These are phyloP conservation scores for Orbicella faveolata DNA, from an alignment of 64 coral and sea anemone genomes.

Conservation along the genomic window DNA sequence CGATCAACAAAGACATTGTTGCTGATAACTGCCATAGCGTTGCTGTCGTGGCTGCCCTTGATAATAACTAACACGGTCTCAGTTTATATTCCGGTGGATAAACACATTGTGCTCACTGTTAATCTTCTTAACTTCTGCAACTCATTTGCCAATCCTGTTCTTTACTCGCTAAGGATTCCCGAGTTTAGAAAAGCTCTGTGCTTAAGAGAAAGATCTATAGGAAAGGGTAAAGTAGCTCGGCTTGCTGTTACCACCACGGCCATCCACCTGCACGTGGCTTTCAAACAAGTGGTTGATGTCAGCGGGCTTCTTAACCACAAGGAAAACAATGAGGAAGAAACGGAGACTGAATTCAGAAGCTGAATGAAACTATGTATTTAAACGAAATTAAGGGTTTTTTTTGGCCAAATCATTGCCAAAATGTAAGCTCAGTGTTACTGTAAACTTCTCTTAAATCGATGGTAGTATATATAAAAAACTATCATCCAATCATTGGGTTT, in stretches of 20 bases:
- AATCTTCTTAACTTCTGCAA: slow-evolving; percentile 30
- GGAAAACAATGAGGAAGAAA: background rate
- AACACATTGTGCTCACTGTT: background rate
- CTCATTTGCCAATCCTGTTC: slow-evolving; percentile 30
- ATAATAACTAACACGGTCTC: background rate
- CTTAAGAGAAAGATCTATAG: background rate
- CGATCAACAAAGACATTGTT: slow-evolving; percentile 16
- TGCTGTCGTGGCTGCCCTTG: slow-evolving; percentile 10
- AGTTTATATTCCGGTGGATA: slow-evolving; percentile 22
- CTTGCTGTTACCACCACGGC: slow-evolving; percentile 16
- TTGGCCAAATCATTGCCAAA: background rate
- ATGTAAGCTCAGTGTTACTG: background rate
- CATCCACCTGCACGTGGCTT: slow-evolving; percentile 14
- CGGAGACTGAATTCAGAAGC: background rate
- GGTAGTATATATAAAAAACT: too few relatives aligned
- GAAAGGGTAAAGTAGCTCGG: background rate
- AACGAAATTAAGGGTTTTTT: background rate
- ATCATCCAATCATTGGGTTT: too few relatives aligned
- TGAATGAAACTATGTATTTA: background rate
- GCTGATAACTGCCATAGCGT: background rate
- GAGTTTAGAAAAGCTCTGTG: slow-evolving; percentile 29
- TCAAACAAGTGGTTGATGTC: slow-evolving; percentile 9
- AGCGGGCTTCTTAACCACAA: background rate
- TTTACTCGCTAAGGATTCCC: slow-evolving; percentile 26
- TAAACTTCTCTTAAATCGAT: too few relatives aligned